Conservation (phyloP, 2,113 vertebrate genomes). For the Austrofundulus limnaeus region DNA sequence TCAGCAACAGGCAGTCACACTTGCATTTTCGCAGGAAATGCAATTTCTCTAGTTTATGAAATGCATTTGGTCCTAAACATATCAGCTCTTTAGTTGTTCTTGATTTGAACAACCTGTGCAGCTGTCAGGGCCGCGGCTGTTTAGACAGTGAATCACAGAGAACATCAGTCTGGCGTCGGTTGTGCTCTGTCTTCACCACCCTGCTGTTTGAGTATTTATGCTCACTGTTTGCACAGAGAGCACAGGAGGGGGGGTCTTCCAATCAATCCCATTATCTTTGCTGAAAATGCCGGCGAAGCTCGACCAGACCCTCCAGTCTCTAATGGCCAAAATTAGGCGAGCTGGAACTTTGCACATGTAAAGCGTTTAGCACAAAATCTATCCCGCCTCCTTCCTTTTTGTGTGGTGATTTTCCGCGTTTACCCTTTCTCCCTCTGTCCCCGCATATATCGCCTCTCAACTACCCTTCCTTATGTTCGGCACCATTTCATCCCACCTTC, state of each 20-base stretch:
- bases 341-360: slow-evolving; percentile 20
- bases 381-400: slow-evolving; percentile 11
- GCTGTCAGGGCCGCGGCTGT: slow-evolving; percentile 68
- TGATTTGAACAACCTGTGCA: no score
- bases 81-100: no score
- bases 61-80: no score
- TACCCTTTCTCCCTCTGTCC: slow-evolving; percentile 32
- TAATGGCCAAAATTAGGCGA: slow-evolving; percentile 51
- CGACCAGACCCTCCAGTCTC: slow-evolving; percentile 31
- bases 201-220: slow-evolving; percentile 81
- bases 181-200: slow-evolving; percentile 71
- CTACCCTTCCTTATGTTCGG: slow-evolving; percentile 63
- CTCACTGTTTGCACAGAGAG: slow-evolving; percentile 78
- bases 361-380: slow-evolving; percentile 25
- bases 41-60: no score
- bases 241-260: slow-evolving; percentile 65
- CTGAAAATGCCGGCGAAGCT: slow-evolving; percentile 51
- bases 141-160: slow-evolving; percentile 67
- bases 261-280: slow-evolving; percentile 77
- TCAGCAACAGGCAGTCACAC: no score
- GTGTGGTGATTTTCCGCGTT: slow-evolving; percentile 27
- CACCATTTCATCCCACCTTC: slow-evolving; percentile 47
- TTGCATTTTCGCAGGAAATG: no score
- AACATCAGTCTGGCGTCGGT: slow-evolving; percentile 72
- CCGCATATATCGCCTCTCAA: slow-evolving; percentile 27